These are phyloP conservation scores for Anguilla obscura DNA, from an alignment of 2,797 vertebrate species.

Conservation along the genomic window DNA sequence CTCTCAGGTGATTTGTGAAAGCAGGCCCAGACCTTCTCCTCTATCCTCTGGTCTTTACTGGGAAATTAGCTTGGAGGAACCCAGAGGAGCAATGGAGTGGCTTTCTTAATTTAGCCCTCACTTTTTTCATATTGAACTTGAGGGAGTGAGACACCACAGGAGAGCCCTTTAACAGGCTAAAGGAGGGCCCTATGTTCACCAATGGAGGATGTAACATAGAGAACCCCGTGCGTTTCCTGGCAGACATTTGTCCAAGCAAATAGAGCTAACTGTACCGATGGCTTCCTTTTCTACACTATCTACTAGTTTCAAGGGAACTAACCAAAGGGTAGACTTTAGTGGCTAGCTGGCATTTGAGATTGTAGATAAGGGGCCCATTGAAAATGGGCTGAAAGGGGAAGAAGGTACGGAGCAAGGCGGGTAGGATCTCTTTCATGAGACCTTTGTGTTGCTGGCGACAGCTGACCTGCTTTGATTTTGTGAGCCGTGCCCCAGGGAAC, in stretches of 20 bases:
- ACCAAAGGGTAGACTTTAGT: not conserved
- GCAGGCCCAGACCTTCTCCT: no score
- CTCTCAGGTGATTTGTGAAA: no score
- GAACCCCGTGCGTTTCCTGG: not conserved
- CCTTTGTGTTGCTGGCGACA: not conserved
- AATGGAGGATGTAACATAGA: not conserved
- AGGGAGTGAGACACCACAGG: not conserved
- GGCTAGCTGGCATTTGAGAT: not conserved
- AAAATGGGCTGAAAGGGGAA: constrained; percentile 5
- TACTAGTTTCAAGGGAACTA: not conserved
- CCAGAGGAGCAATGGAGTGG: not conserved
- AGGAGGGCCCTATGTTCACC: not conserved
- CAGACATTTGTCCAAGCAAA: not conserved
- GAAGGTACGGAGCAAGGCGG: not conserved
- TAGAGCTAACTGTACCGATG: not conserved
- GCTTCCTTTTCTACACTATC: not conserved
- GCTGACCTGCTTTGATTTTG: constrained; percentile 3
- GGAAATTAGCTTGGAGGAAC: no score
- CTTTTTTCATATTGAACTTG: not conserved
- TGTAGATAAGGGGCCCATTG: not conserved
- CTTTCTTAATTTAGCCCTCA: not conserved
- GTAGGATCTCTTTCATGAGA: not conserved
- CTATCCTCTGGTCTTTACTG: no score
- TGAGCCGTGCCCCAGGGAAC: not conserved
- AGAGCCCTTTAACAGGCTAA: not conserved